Percentiles rank a stretch among this genome's conserved stretches.
These are phyloP conservation scores for Orchestia grillus DNA, from an alignment of 1,140 invertebrate species.

Conservation along the genomic window DNA sequence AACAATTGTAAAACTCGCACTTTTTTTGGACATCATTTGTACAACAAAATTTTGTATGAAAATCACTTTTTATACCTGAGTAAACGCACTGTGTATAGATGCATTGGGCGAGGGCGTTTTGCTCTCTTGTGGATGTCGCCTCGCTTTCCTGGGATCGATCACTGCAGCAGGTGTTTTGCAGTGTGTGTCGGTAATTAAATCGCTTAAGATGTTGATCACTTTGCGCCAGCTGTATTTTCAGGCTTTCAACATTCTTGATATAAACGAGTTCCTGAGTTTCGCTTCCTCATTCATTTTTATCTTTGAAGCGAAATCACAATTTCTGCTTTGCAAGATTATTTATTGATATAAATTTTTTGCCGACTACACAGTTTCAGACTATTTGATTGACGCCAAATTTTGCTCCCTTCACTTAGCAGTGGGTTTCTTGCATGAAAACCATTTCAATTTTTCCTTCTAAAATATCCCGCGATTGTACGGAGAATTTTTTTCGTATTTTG, in stretches of 20 bases:
- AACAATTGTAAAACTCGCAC: no score
- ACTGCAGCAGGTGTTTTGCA: neutral
- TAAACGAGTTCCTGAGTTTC: neutral
- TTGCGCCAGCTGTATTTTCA: neutral
- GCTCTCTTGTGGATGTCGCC: neutral
- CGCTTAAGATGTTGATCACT: neutral
- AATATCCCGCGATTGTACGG: neutral
- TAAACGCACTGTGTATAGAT: neutral
- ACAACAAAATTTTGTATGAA: no score
- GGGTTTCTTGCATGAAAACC: neutral
- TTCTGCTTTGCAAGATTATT: neutral
- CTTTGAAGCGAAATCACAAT: neutral
- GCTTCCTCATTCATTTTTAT: neutral
- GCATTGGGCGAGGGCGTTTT: neutral
- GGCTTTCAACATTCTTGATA: neutral
- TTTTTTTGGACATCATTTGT: no score
- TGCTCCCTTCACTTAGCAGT: neutral
- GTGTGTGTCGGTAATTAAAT: neutral
- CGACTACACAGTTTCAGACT: no score
- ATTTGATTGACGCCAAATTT: neutral
- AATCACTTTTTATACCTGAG: no score
- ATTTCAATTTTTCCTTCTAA: neutral
- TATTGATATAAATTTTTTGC: no score
- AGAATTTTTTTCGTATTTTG: no score
- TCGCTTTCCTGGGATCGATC: neutral